phyloP scores from a whole-genome alignment of 1,140 invertebrate genomes.

The Wiebesia pumilae region DNA sequence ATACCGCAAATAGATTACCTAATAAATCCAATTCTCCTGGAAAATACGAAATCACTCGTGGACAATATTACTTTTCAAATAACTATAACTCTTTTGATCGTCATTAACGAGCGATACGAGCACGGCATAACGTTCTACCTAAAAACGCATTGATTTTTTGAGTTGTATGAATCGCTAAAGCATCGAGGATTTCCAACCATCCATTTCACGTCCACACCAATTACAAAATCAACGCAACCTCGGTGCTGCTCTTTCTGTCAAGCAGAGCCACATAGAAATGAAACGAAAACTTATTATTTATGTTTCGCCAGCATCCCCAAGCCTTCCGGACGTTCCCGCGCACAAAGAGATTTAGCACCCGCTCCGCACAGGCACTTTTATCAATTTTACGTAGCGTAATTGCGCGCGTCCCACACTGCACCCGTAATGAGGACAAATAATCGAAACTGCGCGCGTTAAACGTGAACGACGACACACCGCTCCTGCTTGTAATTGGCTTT shows the following conservation, averaged over 20 bases:
- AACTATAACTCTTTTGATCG: background rate
- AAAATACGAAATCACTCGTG: background rate
- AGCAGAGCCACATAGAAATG: background rate
- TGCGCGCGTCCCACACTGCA: slow-evolving; percentile 20
- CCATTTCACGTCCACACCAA: background rate
- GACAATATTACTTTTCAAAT: background rate
- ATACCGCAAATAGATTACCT: background rate
- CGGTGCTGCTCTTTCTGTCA: background rate
- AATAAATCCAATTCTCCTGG: background rate
- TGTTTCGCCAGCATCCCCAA: background rate
- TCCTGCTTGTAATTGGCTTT: slow-evolving; percentile 47
- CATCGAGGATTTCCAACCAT: background rate
- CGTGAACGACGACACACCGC: background rate
- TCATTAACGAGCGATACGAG: background rate
- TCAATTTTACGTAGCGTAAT: slow-evolving; percentile 48
- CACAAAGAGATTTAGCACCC: slow-evolving; percentile 39
- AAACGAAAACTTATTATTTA: slow-evolving; percentile 25
- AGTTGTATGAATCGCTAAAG: background rate
- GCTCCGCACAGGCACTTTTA: slow-evolving; percentile 35
- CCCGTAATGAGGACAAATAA: slow-evolving; percentile 49
- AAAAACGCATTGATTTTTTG: background rate
- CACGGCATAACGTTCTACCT: background rate
- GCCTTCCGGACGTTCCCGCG: background rate
- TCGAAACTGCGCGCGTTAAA: slow-evolving; percentile 25
- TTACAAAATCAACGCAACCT: background rate